Evolutionary conservation across 2,888 invertebrate genomes (phyloP).

Genomic region (Melanophora roralis): DNA sequence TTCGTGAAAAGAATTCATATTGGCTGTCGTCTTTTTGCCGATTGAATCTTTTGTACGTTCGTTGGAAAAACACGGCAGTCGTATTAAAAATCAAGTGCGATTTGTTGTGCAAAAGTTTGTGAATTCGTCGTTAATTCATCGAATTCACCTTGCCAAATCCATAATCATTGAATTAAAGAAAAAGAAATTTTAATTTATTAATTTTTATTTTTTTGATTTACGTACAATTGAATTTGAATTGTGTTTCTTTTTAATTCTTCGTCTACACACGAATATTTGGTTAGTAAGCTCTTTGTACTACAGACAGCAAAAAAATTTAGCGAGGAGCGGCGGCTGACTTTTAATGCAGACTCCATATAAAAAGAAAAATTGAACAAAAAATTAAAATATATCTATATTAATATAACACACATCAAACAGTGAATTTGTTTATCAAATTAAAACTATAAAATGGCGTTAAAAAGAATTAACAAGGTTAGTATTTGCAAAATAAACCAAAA

Average conservation of each 20-base stretch:
- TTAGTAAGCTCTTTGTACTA: constrained; percentile 65
- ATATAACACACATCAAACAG: constrained; percentile 52
- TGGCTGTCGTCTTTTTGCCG: constrained; percentile 60
- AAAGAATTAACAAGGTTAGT: constrained; percentile 93
- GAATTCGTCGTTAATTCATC: constrained; percentile 64
- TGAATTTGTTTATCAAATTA: constrained; percentile 72
- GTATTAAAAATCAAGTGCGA: constrained; percentile 65
- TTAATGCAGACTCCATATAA: constrained; percentile 46
- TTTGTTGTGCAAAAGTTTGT: constrained; percentile 65
- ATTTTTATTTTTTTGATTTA: constrained; percentile 38
- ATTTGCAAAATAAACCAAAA: constrained; percentile 59
- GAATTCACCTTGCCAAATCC: constrained; percentile 61
- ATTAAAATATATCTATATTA: constrained; percentile 53
- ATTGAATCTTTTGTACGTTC: constrained; percentile 59
- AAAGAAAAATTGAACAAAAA: constrained; percentile 45
- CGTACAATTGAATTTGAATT: constrained; percentile 43
- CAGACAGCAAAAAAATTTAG: constrained; percentile 63
- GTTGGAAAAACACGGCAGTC: constrained; percentile 58
- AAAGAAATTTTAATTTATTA: constrained; percentile 33
- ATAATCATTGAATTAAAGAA: constrained; percentile 39
- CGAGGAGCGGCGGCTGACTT: constrained; percentile 61
- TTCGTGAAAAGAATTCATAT: constrained; percentile 44
- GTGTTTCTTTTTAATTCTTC: constrained; percentile 55
- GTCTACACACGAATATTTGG: constrained; percentile 59
- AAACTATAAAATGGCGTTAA: constrained; percentile 90